These are phyloP conservation scores for Volucella inflata DNA, from an alignment of 2,888 invertebrate genomes.

Conservation along the genomic window DNA sequence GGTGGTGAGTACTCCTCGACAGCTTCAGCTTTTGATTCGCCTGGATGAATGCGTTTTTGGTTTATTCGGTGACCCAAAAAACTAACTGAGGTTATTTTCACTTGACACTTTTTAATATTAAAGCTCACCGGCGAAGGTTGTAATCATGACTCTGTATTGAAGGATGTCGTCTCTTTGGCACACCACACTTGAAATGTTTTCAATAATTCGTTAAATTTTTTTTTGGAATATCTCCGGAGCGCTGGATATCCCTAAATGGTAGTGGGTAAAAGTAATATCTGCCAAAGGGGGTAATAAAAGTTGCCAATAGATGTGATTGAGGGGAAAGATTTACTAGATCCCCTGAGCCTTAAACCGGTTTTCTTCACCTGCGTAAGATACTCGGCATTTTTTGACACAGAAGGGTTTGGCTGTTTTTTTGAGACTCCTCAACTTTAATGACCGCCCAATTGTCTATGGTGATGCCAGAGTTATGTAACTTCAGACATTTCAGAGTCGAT, in stretches of 20 bases:
- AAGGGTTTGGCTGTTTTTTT: no score
- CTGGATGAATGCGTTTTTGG: slow-evolving; percentile 21
- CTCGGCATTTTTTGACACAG: no score
- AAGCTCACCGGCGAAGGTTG: slow-evolving; percentile 15
- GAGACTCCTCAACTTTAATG: no score
- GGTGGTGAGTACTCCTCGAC: slow-evolving; percentile 24
- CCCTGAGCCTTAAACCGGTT: no score
- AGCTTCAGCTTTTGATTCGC: slow-evolving; percentile 29
- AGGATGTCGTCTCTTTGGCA: slow-evolving; percentile 63
- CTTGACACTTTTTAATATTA: slow-evolving; percentile 49
- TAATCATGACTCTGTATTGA: no score
- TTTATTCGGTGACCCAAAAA: slow-evolving; percentile 51
- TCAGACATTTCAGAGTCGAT: no score
- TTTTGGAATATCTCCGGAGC: slow-evolving; percentile 61
- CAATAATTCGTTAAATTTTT: slow-evolving; percentile 39
- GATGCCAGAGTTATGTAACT: no score
- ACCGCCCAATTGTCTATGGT: no score
- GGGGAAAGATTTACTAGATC: slow-evolving; percentile 39
- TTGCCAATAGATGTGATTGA: slow-evolving; percentile 39
- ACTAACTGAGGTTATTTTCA: neutral
- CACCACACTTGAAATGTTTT: slow-evolving; percentile 37
- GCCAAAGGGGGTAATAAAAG: slow-evolving; percentile 60
- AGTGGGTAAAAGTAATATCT: slow-evolving; percentile 52
- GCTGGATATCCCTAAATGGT: slow-evolving; percentile 52
- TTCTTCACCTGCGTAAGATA: no score